Base-by-base conservation (phyloP, 2,797 vertebrate species). In the Sebastes hubbsi region DNA sequence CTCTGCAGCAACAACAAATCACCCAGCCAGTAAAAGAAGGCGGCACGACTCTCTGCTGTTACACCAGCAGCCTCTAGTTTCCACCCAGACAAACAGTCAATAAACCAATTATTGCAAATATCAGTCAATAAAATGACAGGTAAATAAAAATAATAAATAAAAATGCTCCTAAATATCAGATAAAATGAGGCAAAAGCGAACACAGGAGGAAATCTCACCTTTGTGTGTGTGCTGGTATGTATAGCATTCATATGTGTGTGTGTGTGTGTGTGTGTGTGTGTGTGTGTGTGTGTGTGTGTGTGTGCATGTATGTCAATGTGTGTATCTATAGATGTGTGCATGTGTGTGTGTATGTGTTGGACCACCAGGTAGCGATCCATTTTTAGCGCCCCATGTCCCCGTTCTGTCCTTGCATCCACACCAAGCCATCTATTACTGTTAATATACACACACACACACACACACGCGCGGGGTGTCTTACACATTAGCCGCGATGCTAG, bases 341-440 rank as follows among this genome's bases (percentile, higher is more conserved):
- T 34, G 18, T 66, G 62, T 56, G 56, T 61, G 46, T 69, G 3
- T 58, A 36, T 64, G 85, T 75, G 74, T 69, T 54, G 25, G 83
- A 88, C 82, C 87, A 90, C 86, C 85, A 82, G 88, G 68, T 85
- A 90, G 72, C 20, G 68, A 91, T 92, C 93, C 95, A 95, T 94
- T 95, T 96, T 92, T 95, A 95, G 94, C 59, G 29, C 52, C 83
- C 74, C 74, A 62, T 77, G 94, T 93, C 94, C 95, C 93, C 82
- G 81, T 94, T 95, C 94, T 95, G 94, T 95, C 95, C 95, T 95
- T 95, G 93, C 69, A 54, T 87, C 90, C 87, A 85, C 85, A 88
- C 89, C 85, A 88, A 80, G 88, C 86, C 91, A 95, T 95, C 91
- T 94, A 94, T 96, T 94, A 95, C 89, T 46, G 85, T 91, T 93